Evolutionary conservation across 53 echinoderm and acorn worm species (phyloP).

Genomic region (Astropecten irregularis): DNA sequence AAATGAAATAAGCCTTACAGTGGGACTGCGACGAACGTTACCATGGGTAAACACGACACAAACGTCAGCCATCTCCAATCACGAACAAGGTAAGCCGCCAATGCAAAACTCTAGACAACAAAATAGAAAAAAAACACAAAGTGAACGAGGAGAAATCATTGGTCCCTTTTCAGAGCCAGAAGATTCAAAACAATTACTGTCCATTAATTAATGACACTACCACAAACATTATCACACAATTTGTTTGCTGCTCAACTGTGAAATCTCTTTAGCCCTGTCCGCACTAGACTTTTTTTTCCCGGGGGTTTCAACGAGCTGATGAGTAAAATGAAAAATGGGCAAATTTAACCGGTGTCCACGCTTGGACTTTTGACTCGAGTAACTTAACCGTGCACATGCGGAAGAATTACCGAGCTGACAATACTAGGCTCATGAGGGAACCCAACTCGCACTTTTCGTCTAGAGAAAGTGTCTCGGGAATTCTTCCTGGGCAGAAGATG

Average conservation of each 20-base stretch:
- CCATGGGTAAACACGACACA: slow-evolving; percentile 53
- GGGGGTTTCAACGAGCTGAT: too few relatives aligned
- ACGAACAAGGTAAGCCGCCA: slow-evolving; percentile 65
- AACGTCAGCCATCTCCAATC: slow-evolving; percentile 77
- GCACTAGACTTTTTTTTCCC: too few relatives aligned
- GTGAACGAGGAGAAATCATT: neutral
- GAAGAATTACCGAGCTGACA: too few relatives aligned
- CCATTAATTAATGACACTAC: neutral
- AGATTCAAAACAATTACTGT: neutral
- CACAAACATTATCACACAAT: neutral
- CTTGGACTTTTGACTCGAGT: too few relatives aligned
- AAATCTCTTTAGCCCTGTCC: neutral
- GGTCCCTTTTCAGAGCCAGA: neutral
- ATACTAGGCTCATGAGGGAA: too few relatives aligned
- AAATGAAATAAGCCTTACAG: slow-evolving; percentile 59
- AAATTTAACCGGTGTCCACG: too few relatives aligned
- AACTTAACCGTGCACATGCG: too few relatives aligned
- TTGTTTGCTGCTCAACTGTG: neutral
- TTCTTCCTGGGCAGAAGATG: too few relatives aligned
- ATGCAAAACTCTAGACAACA: slow-evolving; percentile 60
- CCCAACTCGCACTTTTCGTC: neutral
- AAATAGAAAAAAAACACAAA: neutral
- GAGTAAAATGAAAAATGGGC: too few relatives aligned
- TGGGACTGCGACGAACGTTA: slow-evolving; percentile 53
- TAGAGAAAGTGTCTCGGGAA: too few relatives aligned